Evolutionary conservation across 92 coral and sea anemone genomes (phyloP).

Genomic region (Pocillopora grandis): DNA sequence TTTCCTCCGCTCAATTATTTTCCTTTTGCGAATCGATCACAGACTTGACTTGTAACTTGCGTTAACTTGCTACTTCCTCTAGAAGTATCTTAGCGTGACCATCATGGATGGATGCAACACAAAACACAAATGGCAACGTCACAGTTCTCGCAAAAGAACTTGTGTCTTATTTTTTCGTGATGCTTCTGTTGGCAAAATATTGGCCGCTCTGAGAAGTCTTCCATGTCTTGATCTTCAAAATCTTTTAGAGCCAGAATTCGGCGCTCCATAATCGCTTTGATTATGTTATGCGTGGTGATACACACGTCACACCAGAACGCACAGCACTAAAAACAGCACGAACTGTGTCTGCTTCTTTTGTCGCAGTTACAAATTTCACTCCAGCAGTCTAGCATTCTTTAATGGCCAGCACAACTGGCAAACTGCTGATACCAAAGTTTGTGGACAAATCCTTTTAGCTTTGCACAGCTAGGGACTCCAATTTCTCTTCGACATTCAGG

Average conservation of each 20-base stretch:
- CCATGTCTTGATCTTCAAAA: neutral
- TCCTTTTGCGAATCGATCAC: slow-evolving; percentile 7
- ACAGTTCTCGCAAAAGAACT: neutral
- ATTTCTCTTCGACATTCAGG: neutral
- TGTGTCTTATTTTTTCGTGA: neutral
- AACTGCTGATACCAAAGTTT: neutral
- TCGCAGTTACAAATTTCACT: neutral
- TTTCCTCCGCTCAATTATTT: neutral
- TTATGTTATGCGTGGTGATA: neutral
- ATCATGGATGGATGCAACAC: neutral
- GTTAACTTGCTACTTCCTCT: slow-evolving; percentile 6
- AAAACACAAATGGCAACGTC: neutral
- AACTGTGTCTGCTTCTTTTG: neutral
- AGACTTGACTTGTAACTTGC: neutral
- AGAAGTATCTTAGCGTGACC: slow-evolving; percentile 22
- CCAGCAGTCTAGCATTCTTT: neutral
- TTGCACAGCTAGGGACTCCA: neutral
- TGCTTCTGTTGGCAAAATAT: neutral
- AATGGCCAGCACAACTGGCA: neutral
- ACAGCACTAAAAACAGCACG: no score
- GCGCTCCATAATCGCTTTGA: neutral
- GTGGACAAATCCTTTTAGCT: neutral
- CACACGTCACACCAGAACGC: no score
- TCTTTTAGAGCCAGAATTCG: neutral
- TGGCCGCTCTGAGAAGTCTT: neutral